Conservation (phyloP, 2,888 invertebrate species). For the Macaria liturata region DNA sequence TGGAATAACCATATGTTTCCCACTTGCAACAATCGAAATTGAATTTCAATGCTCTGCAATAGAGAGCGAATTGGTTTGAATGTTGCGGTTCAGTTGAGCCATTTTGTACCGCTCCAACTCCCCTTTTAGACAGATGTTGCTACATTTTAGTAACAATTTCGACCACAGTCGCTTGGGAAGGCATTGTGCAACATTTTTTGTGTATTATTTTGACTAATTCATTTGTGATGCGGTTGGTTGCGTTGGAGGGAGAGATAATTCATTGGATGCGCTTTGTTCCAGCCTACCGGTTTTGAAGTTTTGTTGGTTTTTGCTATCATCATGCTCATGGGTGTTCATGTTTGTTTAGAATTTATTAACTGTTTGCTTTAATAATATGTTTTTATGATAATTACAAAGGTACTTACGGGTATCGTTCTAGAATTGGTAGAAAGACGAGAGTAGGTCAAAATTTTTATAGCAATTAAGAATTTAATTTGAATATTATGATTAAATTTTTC, state of each 20-base stretch:
- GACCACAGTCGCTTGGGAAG: slow-evolving; percentile 72
- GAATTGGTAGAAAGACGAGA: no score
- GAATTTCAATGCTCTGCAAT: rapidly evolving
- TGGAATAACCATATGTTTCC: slow-evolving; percentile 31
- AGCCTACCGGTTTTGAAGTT: slow-evolving; percentile 59
- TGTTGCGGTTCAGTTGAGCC: slow-evolving; percentile 17
- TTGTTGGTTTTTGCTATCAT: slow-evolving; percentile 23
- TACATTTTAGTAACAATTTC: slow-evolving; percentile 82
- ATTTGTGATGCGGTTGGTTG: slow-evolving; percentile 80
- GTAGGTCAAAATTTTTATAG: no score
- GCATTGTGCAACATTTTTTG: slow-evolving; percentile 73
- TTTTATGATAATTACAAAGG: no score
- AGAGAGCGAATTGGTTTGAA: slow-evolving; percentile 28
- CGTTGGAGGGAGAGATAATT: slow-evolving; percentile 69
- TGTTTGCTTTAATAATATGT: not conserved
- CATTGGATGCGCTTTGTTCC: slow-evolving; percentile 67
- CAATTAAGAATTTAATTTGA: no score
- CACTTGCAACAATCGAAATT: slow-evolving; percentile 28
- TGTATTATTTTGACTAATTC: slow-evolving; percentile 79
- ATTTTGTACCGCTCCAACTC: slow-evolving; percentile 38
- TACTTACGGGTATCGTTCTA: no score
- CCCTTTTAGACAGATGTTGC: slow-evolving; percentile 80
- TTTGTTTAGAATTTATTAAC: slow-evolving; percentile 9
- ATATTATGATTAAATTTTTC: no score
- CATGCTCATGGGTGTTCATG: slow-evolving; percentile 7